These are phyloP conservation scores for Drosophila neonasuta DNA, from an alignment of 2,888 invertebrate species.

Conservation along the genomic window DNA sequence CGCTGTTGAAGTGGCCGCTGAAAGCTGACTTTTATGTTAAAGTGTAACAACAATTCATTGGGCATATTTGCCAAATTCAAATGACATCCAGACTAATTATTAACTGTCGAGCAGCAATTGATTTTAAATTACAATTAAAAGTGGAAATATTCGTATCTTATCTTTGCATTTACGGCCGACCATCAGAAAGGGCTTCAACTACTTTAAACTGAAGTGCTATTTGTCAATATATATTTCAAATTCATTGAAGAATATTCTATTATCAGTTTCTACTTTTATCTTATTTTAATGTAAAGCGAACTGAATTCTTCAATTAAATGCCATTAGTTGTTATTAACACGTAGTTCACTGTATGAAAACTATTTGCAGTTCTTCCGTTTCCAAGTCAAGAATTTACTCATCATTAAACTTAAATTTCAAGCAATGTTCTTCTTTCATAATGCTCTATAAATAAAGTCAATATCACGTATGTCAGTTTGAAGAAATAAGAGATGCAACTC, in stretches of 20 bases:
- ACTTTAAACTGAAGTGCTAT: background rate
- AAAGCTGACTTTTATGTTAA: background rate
- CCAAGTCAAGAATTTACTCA: background rate
- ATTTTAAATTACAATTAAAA: background rate
- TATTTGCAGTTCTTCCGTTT: background rate
- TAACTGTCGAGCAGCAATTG: background rate
- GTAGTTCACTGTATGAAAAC: background rate
- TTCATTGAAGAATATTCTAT: background rate
- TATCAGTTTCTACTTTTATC: background rate
- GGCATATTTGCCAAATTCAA: constrained; percentile 4
- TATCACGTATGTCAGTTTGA: background rate
- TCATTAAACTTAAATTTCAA: background rate
- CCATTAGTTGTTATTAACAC: background rate
- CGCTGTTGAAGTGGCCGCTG: constrained; percentile 10
- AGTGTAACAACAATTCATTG: constrained; percentile 15
- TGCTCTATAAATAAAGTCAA: background rate
- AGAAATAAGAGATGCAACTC: background rate
- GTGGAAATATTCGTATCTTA: background rate
- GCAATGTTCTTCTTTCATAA: background rate
- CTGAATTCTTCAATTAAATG: background rate
- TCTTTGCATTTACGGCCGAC: background rate
- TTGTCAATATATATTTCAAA: background rate
- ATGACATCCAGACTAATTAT: background rate
- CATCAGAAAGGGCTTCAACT: background rate
- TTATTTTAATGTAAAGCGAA: background rate